Percentiles rank a stretch among this genome's conserved stretches.
phyloP scores from a whole-genome alignment of 1,140 invertebrate genomes.

The Nebria ingens region DNA sequence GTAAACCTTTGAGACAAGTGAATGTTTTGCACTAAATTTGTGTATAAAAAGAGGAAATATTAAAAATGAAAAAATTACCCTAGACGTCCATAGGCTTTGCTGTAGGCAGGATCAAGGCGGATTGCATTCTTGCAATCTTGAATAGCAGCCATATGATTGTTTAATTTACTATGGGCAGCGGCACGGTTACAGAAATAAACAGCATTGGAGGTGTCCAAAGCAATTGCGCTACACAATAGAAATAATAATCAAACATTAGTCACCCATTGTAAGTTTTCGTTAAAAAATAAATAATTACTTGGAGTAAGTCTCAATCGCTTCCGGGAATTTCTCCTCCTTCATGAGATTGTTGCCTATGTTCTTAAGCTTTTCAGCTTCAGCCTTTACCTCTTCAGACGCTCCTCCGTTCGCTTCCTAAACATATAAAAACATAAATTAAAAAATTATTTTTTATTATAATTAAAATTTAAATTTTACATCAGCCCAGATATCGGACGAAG shows the following conservation, averaged over 20 bases:
- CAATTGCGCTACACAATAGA: conserved; percentile 57
- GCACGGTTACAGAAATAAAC: conserved; percentile 94
- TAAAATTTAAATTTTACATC: neutral
- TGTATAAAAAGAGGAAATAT: no score
- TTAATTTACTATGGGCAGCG: conserved; percentile 79
- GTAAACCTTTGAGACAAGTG: no score
- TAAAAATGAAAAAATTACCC: conserved; percentile 44
- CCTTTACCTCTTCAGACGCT: conserved; percentile 39
- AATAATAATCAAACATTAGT: conserved; percentile 16
- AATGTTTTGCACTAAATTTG: no score
- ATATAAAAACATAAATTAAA: conserved; percentile 1
- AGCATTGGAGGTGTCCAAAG: conserved; percentile 73
- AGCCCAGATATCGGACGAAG: conserved; percentile 11
- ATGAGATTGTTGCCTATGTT: conserved; percentile 80
- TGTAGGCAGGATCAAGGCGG: conserved; percentile 78
- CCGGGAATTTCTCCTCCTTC: conserved; percentile 65
- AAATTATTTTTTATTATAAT: neutral
- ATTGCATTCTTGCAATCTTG: conserved; percentile 84
- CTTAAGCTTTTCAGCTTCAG: conserved; percentile 64
- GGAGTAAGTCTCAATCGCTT: conserved; percentile 73
- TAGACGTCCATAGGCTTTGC: conserved; percentile 89
- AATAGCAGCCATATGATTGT: conserved; percentile 69
- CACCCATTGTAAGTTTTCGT: conserved; percentile 12
- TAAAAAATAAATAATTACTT: conserved; percentile 39
- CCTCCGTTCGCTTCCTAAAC: conserved; percentile 4